Evolutionary conservation across 2,797 vertebrate genomes (phyloP).

Genomic region (Euthynnus affinis): DNA sequence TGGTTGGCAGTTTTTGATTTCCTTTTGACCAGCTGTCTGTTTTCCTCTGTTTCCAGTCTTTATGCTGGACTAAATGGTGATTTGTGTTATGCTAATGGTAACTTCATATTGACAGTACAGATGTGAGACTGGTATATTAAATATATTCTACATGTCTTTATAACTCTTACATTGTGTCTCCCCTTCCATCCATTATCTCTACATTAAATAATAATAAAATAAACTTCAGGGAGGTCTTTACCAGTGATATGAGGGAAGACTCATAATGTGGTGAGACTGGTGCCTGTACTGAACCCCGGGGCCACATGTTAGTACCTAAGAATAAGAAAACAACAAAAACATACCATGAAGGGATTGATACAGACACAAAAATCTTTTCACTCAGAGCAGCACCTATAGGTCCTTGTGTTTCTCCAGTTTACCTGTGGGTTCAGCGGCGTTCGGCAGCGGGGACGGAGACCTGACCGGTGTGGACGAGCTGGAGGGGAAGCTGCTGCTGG

Average conservation of each 20-base stretch:
- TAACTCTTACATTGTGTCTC: neutral
- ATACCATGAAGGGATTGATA: slow-evolving; percentile 5
- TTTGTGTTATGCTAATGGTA: neutral
- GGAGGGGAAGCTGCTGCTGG: slow-evolving; percentile 96
- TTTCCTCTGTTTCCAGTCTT: neutral
- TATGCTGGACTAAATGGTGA: neutral
- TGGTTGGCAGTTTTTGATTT: neutral
- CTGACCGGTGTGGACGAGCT: slow-evolving; percentile 95
- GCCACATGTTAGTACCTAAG: slow-evolving; percentile 93
- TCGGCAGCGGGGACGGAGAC: slow-evolving; percentile 92
- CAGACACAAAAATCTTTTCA: neutral
- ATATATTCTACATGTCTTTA: neutral
- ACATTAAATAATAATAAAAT: neutral
- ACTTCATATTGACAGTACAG: neutral
- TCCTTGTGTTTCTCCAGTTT: slow-evolving; percentile 14
- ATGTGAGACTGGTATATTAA: neutral
- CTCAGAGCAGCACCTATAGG: neutral
- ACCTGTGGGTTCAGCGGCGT: slow-evolving; percentile 80
- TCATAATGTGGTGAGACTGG: slow-evolving; percentile 94
- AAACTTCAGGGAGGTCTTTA: slow-evolving; percentile 79
- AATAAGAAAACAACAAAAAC: slow-evolving; percentile 51
- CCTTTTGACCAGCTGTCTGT: neutral
- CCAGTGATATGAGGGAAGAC: slow-evolving; percentile 96
- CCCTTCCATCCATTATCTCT: neutral
- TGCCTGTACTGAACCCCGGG: slow-evolving; percentile 89